Conservation (phyloP, 1,140 invertebrate genomes). For the Drosophila bifasciata region DNA sequence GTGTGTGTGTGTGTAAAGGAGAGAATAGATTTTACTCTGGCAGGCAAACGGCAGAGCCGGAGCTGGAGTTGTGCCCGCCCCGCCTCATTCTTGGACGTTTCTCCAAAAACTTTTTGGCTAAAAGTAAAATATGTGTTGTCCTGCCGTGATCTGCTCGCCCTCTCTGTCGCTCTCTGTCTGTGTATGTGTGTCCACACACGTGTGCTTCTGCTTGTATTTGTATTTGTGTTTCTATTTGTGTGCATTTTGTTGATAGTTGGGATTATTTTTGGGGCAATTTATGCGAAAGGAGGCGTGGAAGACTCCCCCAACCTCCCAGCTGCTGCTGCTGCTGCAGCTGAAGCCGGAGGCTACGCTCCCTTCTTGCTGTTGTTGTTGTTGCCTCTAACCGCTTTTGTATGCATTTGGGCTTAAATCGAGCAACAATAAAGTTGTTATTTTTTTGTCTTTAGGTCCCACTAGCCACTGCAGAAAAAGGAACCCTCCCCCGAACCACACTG, state of each 20-base stretch:
- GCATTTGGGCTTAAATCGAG: conserved; percentile 71
- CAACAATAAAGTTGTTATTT: conserved; percentile 70
- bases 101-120: conserved; percentile 37
- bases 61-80: neutral
- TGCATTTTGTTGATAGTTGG: conserved; percentile 79
- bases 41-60: conserved; percentile 10
- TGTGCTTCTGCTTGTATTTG: conserved; percentile 16
- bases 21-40: neutral
- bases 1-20: neutral
- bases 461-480: too few relatives aligned
- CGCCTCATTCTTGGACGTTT: conserved; percentile 28
- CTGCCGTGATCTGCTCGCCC: conserved; percentile 17
- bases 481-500: too few relatives aligned
- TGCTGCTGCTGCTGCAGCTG: neutral
- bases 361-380: conserved; percentile 3
- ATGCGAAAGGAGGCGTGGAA: conserved; percentile 64
- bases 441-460: conserved; percentile 51
- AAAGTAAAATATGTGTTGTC: conserved; percentile 63
- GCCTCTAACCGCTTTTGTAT: conserved; percentile 48
- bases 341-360: conserved; percentile 6
- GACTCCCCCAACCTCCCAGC: too few relatives aligned
- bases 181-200: conserved; percentile 17
- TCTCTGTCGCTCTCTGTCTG: conserved; percentile 36
- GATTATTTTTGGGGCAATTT: conserved; percentile 81
- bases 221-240: conserved; percentile 55